Conservation (phyloP, 2,888 invertebrate species). For the Rhagonycha fulva region DNA sequence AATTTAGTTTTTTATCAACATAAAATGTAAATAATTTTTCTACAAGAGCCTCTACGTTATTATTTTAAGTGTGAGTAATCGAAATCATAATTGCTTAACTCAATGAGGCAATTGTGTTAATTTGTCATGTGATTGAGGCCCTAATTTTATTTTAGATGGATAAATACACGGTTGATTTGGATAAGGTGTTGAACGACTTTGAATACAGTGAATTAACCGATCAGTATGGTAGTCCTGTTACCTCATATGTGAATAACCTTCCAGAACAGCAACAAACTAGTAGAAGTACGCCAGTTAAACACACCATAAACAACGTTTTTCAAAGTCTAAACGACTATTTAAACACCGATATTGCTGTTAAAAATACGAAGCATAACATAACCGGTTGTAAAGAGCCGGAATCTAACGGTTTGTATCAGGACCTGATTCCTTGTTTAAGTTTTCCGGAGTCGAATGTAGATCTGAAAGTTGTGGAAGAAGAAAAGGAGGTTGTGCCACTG, state of each 20-base stretch:
- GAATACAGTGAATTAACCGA: slow-evolving; percentile 70
- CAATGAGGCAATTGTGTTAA: background rate
- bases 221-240: slow-evolving; percentile 34
- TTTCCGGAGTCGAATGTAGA: background rate
- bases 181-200: slow-evolving; percentile 83
- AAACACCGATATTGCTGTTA: slow-evolving; percentile 51
- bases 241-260: slow-evolving; percentile 8
- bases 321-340: slow-evolving; percentile 67
- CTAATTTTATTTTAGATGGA: slow-evolving; percentile 49
- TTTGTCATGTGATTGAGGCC: background rate
- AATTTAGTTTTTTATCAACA: background rate
- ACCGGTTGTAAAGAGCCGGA: background rate
- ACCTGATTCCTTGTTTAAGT: background rate
- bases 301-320: slow-evolving; percentile 65
- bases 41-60: background rate
- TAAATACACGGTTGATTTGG: slow-evolving; percentile 70
- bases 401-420: background rate
- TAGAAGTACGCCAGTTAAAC: slow-evolving; percentile 42
- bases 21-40: background rate
- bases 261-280: slow-evolving; percentile 20
- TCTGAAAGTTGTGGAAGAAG: background rate
- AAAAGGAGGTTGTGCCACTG: background rate
- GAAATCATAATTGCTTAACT: background rate
- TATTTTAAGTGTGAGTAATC: background rate
- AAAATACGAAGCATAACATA: slow-evolving; percentile 5